These are phyloP conservation scores for Peromyscus melanophrys DNA, from an alignment of 2,797 vertebrate genomes.

Conservation along the genomic window DNA sequence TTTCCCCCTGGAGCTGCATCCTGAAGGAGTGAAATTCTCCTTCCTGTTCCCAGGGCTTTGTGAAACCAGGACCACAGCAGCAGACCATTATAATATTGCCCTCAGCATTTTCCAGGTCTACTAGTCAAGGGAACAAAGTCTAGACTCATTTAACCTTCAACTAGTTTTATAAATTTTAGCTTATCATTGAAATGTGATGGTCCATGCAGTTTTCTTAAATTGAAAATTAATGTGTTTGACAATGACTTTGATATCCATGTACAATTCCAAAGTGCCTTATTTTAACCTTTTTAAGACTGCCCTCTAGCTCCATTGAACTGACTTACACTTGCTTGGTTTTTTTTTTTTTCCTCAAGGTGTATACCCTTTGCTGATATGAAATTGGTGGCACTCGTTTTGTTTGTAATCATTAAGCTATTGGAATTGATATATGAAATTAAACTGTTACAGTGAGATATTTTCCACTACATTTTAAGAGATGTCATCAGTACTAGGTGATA, in stretches of 20 bases:
- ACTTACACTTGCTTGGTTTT: background rate
- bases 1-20: background rate
- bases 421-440: background rate
- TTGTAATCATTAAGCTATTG: background rate
- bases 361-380: background rate
- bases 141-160: constrained; percentile 32
- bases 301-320: background rate
- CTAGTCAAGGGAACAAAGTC: background rate
- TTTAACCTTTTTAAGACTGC: background rate
- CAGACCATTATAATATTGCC: background rate
- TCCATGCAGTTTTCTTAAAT: background rate
- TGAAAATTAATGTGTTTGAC: background rate
- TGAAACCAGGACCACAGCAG: background rate
- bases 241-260: background rate
- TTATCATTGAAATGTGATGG: constrained; percentile 22
- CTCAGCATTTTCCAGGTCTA: background rate
- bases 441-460: background rate
- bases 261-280: background rate
- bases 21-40: background rate
- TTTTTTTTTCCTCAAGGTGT: background rate
- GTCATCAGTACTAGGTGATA: background rate
- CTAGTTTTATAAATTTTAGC: constrained; percentile 21
- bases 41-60: background rate
- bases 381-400: constrained; percentile 6
- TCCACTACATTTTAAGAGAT: background rate